These are phyloP conservation scores for Chromis chromis DNA, from an alignment of 2,797 vertebrate species.

Conservation along the genomic window DNA sequence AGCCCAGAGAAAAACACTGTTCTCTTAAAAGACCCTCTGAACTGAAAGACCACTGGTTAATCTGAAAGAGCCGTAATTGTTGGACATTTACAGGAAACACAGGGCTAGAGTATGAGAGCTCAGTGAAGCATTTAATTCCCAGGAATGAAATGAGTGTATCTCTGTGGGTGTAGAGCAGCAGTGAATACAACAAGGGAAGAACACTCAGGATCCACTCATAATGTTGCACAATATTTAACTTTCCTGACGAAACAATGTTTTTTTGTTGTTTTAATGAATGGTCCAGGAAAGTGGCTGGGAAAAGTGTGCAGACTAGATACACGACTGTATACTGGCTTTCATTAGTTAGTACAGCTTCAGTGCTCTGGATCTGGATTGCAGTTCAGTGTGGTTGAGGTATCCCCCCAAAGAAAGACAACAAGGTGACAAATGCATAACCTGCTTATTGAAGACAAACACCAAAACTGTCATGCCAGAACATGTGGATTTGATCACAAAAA, in stretches of 20 bases:
- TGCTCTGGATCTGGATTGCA: neutral
- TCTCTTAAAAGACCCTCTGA: neutral
- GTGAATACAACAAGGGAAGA: neutral
- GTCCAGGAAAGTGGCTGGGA: neutral
- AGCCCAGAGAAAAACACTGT: neutral
- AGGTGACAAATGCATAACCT: too few relatives aligned
- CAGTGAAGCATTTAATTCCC: conserved; percentile 6
- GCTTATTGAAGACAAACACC: too few relatives aligned
- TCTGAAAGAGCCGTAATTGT: neutral
- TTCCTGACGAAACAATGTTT: neutral
- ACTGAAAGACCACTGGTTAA: neutral
- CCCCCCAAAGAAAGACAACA: neutral
- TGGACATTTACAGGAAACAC: conserved; percentile 28
- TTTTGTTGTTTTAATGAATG: neutral
- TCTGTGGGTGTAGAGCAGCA: neutral
- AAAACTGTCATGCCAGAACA: too few relatives aligned
- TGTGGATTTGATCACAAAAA: too few relatives aligned
- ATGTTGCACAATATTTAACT: conserved; percentile 5
- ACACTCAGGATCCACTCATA: neutral
- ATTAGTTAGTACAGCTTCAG: neutral
- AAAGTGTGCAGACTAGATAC: neutral
- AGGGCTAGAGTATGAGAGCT: conserved; percentile 3
- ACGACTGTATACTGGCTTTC: neutral
- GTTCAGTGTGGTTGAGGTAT: neutral
- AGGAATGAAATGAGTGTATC: neutral